phyloP scores from a whole-genome alignment of 1,140 invertebrate species.

The Drosophila leontia region DNA sequence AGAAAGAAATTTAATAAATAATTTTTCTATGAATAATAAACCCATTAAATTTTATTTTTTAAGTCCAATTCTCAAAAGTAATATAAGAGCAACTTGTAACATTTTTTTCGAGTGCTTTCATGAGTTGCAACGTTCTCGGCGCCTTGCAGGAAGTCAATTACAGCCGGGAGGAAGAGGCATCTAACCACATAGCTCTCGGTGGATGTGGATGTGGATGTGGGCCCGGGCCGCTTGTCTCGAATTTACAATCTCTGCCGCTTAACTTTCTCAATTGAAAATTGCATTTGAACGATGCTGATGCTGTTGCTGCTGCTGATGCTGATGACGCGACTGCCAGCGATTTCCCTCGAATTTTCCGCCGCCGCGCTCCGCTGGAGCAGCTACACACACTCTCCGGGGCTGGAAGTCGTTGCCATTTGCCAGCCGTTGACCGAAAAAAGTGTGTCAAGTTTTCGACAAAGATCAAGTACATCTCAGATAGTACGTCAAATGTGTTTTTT shows the following conservation, averaged over 20 bases:
- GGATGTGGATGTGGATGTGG: slow-evolving; percentile 8
- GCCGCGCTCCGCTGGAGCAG: slow-evolving; percentile 43
- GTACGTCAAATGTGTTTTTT: slow-evolving; percentile 49
- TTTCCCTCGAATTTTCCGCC: slow-evolving; percentile 77
- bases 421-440: slow-evolving; percentile 75
- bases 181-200: slow-evolving; percentile 24
- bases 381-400: slow-evolving; percentile 29
- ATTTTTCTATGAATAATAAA: too few species aligned
- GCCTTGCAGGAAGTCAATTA: slow-evolving; percentile 55
- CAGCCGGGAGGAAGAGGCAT: slow-evolving; percentile 49
- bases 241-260: slow-evolving; percentile 56
- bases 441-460: slow-evolving; percentile 78
- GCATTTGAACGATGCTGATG: slow-evolving; percentile 50
- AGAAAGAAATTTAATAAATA: too few species aligned
- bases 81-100: not conserved
- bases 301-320: slow-evolving; percentile 13
- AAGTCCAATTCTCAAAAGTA: too few species aligned
- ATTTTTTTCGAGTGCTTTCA: slow-evolving; percentile 12
- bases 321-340: slow-evolving; percentile 33
- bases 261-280: slow-evolving; percentile 80
- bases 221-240: slow-evolving; percentile 45
- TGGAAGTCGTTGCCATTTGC: slow-evolving; percentile 56
- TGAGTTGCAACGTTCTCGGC: slow-evolving; percentile 49
- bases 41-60: too few species aligned
- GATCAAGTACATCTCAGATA: slow-evolving; percentile 79